Conservation (phyloP, 2,888 invertebrate species). For the Aspidiotus rigidus region DNA sequence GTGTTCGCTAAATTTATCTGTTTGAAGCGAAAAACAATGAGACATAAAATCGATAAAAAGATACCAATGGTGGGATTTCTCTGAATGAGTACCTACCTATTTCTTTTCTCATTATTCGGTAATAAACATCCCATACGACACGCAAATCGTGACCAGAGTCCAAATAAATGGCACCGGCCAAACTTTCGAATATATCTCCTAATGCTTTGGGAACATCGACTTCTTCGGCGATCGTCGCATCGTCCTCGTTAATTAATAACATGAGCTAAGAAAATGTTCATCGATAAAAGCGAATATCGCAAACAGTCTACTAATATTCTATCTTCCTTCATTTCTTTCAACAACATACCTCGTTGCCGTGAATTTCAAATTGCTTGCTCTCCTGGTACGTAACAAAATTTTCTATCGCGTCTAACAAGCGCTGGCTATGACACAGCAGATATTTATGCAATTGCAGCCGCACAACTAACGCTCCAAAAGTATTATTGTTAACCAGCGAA, state of each 20-base stretch:
- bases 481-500: conserved; percentile 91
- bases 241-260: conserved; percentile 55
- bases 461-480: conserved; percentile 82
- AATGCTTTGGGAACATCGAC: conserved; percentile 85
- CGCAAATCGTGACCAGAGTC: conserved; percentile 67
- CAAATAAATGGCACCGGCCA: conserved; percentile 82
- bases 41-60: not conserved
- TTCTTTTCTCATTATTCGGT: conserved; percentile 75
- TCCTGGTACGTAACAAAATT: conserved; percentile 57
- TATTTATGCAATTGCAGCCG: conserved; percentile 67
- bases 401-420: conserved; percentile 49
- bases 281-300: not conserved
- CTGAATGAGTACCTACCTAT: conserved; percentile 49
- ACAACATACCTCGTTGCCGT: conserved; percentile 52
- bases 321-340: not conserved
- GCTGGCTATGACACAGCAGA: conserved; percentile 49
- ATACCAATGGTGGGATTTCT: not conserved
- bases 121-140: conserved; percentile 66
- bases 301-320: not conserved
- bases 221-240: conserved; percentile 58
- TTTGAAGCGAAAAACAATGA: conserved; percentile 37
- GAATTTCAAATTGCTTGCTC: conserved; percentile 50
- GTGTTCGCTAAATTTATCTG: conserved; percentile 63
- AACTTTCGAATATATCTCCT: conserved; percentile 87
- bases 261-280: conserved; percentile 43